Percentiles rank a stretch among this genome's conserved stretches.
These are phyloP conservation scores for Oedothorax gibbosus DNA, from an alignment of 1,140 invertebrate species.

Conservation along the genomic window DNA sequence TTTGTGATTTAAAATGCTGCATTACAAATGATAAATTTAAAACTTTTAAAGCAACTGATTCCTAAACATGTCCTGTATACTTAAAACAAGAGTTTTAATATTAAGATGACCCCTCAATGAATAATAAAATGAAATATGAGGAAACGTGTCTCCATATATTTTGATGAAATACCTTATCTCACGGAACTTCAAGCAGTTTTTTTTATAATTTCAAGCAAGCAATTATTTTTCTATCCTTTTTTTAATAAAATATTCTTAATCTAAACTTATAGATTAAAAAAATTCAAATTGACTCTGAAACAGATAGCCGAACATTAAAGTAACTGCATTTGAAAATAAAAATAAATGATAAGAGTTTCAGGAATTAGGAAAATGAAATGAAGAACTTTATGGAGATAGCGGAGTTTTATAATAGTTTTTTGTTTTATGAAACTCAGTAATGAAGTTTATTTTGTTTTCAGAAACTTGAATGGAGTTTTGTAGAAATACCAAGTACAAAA, in stretches of 20 bases:
- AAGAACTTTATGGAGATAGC: too few species aligned
- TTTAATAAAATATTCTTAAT: background rate
- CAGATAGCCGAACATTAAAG: conserved; percentile 40
- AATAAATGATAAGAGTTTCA: conserved; percentile 10
- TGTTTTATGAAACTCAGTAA: too few species aligned
- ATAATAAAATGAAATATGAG: background rate
- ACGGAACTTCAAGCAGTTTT: conserved; percentile 6
- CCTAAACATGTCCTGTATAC: too few species aligned
- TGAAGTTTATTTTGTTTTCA: too few species aligned
- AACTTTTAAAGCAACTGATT: too few species aligned
- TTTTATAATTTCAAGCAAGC: background rate
- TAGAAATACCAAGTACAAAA: too few species aligned
- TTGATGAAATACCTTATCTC: conserved; percentile 40
- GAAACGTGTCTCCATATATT: conserved; percentile 14
- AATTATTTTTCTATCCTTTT: background rate
- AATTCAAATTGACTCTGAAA: conserved; percentile 36
- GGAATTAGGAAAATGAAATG: background rate
- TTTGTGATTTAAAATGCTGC: too few species aligned
- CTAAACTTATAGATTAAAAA: conserved; percentile 10
- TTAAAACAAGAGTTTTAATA: background rate
- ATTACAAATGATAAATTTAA: too few species aligned
- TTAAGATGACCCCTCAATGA: conserved; percentile 14
- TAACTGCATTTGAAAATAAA: conserved; percentile 16
- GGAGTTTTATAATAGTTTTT: too few species aligned
- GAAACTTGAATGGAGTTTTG: too few species aligned